Evolutionary conservation across 1,140 invertebrate genomes (phyloP), one percentile per base, ranked within the genome.

Genomic region (Linepithema humile): DNA sequence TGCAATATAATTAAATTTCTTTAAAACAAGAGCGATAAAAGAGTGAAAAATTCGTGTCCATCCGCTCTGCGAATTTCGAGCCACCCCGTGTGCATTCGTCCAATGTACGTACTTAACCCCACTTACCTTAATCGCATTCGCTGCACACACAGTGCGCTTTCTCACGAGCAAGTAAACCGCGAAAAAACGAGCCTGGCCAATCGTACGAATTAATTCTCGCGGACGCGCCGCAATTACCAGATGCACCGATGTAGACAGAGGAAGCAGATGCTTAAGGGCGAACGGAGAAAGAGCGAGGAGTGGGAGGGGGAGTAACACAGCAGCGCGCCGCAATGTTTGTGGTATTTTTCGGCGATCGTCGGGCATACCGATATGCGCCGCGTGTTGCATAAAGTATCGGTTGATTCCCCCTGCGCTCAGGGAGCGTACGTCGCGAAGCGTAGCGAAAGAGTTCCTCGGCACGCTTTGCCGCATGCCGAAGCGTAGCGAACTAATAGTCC

Each of bases 171-270:
- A 15, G 43, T 48, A 20, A 67, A 29, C 45, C 60, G 48, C 75
- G 64, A 69, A 78, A 69, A 50, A 77, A 26, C 59, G 32, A 80
- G 75, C 23, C 50, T n/a, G 75, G 64, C 75, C 75, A 80, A 80
- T 80, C 75, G 64, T 80, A 80, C 64, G 75, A 80, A 80, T 80
- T 80, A 80, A 80, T 80, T 80, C 64, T 80, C 75, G 64, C 75
- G 64, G 64, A 55, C 48, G 45, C 75, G 75, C 48, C 48, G 62
- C 64, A 69, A 80, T 80, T 80, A 80, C 75, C 48, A 69, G 75
- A 78, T 20, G 75, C 75, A 80, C 64, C 75, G 75, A 55, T 55
- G 48, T 57, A 69, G 75, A 55, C 7, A 64, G 43, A 29, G 6
- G 23, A 55, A 48, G 26, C 17, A 55, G 65, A 48, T 45, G 26